Evolutionary conservation across 2,113 vertebrate species (phyloP), one percentile per base, ranked within the genome.

Genomic region (Telmatochromis sp.): DNA sequence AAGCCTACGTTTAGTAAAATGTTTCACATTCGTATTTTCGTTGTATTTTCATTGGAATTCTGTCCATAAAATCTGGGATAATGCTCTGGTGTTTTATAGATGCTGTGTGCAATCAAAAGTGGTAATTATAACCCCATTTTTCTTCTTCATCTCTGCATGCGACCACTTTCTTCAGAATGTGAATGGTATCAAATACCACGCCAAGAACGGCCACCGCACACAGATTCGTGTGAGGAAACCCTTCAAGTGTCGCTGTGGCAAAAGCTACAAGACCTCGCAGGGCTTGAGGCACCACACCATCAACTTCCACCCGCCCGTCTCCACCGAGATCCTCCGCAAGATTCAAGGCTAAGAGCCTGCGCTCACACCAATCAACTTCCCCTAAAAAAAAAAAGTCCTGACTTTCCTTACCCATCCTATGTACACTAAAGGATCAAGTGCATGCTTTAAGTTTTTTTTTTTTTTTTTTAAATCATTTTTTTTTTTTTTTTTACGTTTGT

Each of bases 241-340:
- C 42, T 99, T 98, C 96, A 99, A 99, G 92, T 99, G 99, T 93
- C 99, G 99, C 93, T 99, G 99, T n/a, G 98, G 99, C 45, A 99
- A 99, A 97, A 99, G 99, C 97, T 99, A 99, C 97, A 99, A 99
- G 97, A 99, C 98, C 93, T 98, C 98, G 94, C 99, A 99, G 97
- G 99, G 99, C 92, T 97, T 99, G 96, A 97, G 98, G 93, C 99
- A 99, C 96, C 99, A 99, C 96, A 99, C 99, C 97, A 99, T 99
- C 97, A 99, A 99, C 92, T 99, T 99, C 96, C 99, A 99, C 80
- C 98, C 99, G 31, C 99, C 98, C 2, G 97, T 99, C 95, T 98
- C 98, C 86, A 97, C 98, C 35, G 98, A 99, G 96, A 98, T 98
- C 86, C 98, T 99, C 96, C 98, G 98, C 97, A 99, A 99, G 96